Base-by-base conservation (phyloP, 2,888 invertebrate species). In the Oasisia sp. region DNA sequence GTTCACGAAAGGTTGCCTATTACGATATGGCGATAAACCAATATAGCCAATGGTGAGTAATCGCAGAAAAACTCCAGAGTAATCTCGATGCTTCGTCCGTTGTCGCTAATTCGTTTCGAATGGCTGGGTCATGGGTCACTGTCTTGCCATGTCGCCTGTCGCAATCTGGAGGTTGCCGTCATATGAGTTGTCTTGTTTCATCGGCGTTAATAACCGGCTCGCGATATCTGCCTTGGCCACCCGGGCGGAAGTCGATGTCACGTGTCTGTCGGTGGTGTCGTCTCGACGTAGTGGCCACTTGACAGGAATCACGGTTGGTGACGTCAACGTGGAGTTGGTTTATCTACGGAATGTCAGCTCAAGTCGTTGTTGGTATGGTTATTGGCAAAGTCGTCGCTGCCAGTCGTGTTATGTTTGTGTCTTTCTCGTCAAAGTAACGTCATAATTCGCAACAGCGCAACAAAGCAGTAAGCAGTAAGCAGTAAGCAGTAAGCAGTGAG, bases 51-150 rank as follows among this genome's bases (percentile, higher is more conserved):
- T 74, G 74, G n/a, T 74, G 74, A 74, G 74, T 74, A 74, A 74
- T 74, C 74, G 27, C 74, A 74, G n/a, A n/a, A 74, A 74, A 74
- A 74, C 2, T 5, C 27, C 19, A 11, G 27, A 19, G 74, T 27
- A 74, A 74, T 74, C 74, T n/a, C n/a, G 3, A 7, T 7, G 27
- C 27, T 7, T 74, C 74, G 74, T 74, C 74, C 74, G 74, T n/a
- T 74, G 74, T 27, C n/a, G 74, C 74, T 74, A 74, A 74, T 74
- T 74, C 74, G 74, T 74, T 74, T 74, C 74, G 74, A 74, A 19
- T 74, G 19, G 74, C 27, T 74, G 74, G 74, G 74, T 74, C 74
- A 27, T 2, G 74, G n/a, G 74, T 74, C 74, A 5, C n/a, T 0
- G 3, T 74, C 74, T 19, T 74, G 74, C 74, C 19, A 74, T 27